Conservation (phyloP, 1,140 invertebrate genomes). For the Drosophila orena region DNA sequence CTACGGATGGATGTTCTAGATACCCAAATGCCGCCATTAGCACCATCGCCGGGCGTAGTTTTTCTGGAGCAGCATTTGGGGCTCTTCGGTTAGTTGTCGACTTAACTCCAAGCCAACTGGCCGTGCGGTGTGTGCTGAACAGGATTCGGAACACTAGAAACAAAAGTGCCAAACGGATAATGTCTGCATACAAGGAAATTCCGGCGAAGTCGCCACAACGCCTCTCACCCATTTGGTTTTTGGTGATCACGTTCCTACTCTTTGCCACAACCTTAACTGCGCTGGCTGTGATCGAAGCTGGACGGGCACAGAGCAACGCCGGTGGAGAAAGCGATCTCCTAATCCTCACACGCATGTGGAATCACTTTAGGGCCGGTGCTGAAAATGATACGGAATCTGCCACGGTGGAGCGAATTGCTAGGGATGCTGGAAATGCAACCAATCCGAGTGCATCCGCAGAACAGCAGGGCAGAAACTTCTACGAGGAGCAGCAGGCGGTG, state of each 20-base stretch:
- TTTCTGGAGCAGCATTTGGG: constrained; percentile 50
- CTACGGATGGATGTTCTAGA: constrained; percentile 62
- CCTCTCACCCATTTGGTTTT: constrained; percentile 48
- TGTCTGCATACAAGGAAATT: constrained; percentile 60
- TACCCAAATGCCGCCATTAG: constrained; percentile 59
- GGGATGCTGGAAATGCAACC: constrained; percentile 49
- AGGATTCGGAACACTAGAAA: constrained; percentile 12
- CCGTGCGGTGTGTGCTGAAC: constrained; percentile 24
- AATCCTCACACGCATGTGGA: constrained; percentile 60
- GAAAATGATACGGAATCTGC: constrained; percentile 45
- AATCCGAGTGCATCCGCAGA: background rate
- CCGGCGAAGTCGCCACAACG: constrained; percentile 41
- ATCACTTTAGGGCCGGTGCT: constrained; percentile 20
- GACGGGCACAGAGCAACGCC: constrained; percentile 18
- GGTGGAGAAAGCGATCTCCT: constrained; percentile 34
- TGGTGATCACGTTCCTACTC: constrained; percentile 49
- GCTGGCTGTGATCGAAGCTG: constrained; percentile 55
- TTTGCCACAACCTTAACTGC: constrained; percentile 51
- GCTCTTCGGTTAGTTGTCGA: constrained; percentile 56
- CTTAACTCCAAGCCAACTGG: constrained; percentile 50
- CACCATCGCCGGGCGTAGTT: constrained; percentile 54
- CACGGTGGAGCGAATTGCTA: constrained; percentile 61
- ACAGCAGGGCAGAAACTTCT: constrained; percentile 44
- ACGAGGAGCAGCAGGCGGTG: constrained; percentile 68
- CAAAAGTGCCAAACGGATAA: constrained; percentile 16